Evolutionary conservation across 2,797 vertebrate species (phyloP).

Genomic region (Pempheris klunzingeri): DNA sequence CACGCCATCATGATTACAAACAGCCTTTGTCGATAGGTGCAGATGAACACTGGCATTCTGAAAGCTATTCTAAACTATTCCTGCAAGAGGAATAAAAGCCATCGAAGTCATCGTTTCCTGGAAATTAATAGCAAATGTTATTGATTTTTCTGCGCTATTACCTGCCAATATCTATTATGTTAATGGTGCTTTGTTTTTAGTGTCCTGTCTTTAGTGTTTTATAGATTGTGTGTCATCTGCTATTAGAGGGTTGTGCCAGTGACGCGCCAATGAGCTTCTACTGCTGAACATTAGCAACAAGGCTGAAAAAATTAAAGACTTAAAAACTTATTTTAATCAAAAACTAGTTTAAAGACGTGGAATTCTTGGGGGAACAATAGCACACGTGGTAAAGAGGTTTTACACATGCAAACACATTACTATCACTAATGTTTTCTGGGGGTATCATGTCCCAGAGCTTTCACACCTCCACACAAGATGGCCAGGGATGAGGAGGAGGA

Average conservation of each 20-base stretch:
- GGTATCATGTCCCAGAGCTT: conserved; percentile 48
- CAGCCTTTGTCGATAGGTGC: conserved; percentile 13
- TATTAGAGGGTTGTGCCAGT: conserved; percentile 14
- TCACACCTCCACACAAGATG: conserved; percentile 80
- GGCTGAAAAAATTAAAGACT: neutral
- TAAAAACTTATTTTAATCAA: neutral
- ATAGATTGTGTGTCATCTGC: conserved; percentile 42
- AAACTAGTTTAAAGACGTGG: neutral
- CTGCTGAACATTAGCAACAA: neutral
- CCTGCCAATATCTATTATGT: conserved; percentile 40
- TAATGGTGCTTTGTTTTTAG: conserved; percentile 55
- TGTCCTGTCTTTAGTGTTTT: conserved; percentile 44
- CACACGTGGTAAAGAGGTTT: neutral
- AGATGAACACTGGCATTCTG: conserved; percentile 32
- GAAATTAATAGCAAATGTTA: conserved; percentile 60
- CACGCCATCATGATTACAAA: neutral
- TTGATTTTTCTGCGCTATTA: conserved; percentile 44
- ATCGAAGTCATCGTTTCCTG: conserved; percentile 54
- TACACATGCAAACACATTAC: conserved; percentile 10
- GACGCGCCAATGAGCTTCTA: neutral
- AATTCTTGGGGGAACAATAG: neutral
- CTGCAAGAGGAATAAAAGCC: conserved; percentile 54
- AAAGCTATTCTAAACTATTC: conserved; percentile 54
- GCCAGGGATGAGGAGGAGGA: conserved; percentile 65
- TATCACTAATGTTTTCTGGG: conserved; percentile 28